Base-by-base conservation (phyloP, 1,140 invertebrate genomes). In the Drosophila bocqueti region DNA sequence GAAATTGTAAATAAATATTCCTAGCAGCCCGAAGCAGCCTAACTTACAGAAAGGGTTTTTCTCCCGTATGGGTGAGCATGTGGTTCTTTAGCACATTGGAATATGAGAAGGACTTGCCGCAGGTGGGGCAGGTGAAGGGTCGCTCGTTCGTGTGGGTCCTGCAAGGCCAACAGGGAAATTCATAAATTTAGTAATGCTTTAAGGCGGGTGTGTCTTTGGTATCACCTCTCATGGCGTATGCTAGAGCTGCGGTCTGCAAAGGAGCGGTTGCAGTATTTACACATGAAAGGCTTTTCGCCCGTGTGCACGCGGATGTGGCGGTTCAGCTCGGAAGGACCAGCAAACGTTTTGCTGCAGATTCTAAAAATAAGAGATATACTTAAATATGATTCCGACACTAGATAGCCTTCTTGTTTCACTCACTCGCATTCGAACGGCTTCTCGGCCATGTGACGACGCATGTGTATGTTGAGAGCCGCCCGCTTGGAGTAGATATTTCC, bases 141-240 rank as follows among this genome's bases (percentile, higher is more conserved):
- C 96, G 93, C 79, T 96, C 96, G 1, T 97, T 97, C 8, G 96
- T 97, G 92, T 98, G 97, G 8, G 90, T 92, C 71, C 91, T 92
- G 49, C 2, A 63, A 75, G 7, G 18, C 46, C 49, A 59, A 54
- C 10, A 36, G 43, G 4, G 18, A 42, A 66, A 54, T 73, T 31
- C 34, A 50, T 21, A 10, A 2, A 36, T 52, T 55, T 26, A 45
- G 54, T 18, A 9, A 29, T 9, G 18, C 11, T 5, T 3, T 1
- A 21, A 21, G n/a, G n/a, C 8, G 4, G 10, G 4, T 31, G 34
- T 36, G 34, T 3, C 2, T 16, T 16, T 18, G 0, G 3, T 9
- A 9, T 15, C 18, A 93, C 94, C 94, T 93, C 84, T 95, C 94
- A 61, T 95, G 94, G 42, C 95, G 94, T 81, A 95, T 94, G 42